A percentile compares a stretch with the other conserved stretches of the same genome.
Evolutionary conservation across 2,797 vertebrate genomes (phyloP).

Genomic region (Hafferia zeledoni): DNA sequence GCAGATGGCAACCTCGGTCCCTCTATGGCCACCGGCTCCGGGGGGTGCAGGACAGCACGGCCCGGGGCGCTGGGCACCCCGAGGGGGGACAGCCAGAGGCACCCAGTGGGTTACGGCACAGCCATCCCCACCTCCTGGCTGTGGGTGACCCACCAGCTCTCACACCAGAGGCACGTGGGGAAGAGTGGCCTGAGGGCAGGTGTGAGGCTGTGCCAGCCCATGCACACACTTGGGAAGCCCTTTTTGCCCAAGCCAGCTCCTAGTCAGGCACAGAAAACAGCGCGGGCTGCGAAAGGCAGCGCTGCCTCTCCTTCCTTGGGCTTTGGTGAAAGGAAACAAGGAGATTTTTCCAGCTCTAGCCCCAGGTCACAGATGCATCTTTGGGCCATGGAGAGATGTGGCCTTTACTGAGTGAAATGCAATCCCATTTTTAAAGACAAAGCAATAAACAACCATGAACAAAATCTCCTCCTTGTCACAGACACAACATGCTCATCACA

Average conservation of each 20-base stretch:
- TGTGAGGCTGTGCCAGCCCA: background rate
- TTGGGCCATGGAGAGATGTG: rapidly evolving
- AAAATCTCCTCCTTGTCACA: background rate
- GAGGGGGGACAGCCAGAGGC: background rate
- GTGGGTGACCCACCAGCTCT: background rate
- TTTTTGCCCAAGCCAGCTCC: background rate
- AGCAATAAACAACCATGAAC: background rate
- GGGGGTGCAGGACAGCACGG: background rate
- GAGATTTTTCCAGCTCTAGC: background rate
- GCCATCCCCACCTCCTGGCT: background rate
- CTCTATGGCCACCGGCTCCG: background rate
- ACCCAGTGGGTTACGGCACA: rapidly evolving
- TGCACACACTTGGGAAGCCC: background rate
- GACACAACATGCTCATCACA: rapidly evolving
- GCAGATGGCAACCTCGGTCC: constrained; percentile 67
- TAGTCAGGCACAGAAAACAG: background rate
- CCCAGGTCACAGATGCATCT: rapidly evolving
- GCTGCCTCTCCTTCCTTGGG: background rate
- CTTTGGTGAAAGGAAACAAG: background rate
- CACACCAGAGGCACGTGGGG: background rate
- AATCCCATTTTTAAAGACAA: background rate
- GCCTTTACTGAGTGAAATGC: rapidly evolving
- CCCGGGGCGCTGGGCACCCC: background rate
- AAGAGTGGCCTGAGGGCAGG: background rate
- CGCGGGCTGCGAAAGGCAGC: rapidly evolving